Base-by-base conservation (phyloP, 1,140 invertebrate genomes). In the Hydropsyche tenuis region DNA sequence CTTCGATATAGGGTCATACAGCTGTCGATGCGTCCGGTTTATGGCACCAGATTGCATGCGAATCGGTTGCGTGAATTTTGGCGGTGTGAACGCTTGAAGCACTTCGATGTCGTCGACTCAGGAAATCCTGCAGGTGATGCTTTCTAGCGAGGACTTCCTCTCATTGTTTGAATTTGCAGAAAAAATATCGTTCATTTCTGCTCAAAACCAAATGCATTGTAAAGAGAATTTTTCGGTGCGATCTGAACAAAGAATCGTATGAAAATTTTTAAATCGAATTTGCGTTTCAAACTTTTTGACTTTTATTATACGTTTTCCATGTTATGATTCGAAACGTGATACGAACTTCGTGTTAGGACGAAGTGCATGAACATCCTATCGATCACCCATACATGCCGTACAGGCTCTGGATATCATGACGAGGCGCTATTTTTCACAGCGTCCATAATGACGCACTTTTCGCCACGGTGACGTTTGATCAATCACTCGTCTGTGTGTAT, bases 371-470 rank as follows among this genome's bases (percentile, higher is more conserved):
- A 60, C 20, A 60, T 60, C 48, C 48, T 53, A 53, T 53, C 48
- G 48, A 53, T 53, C 20, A 53, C 48, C 48, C 7, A 53, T 20
- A 16, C 16, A 18, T 12, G 46, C 46, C 4, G 46, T 51, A 25
- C 23, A 14, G 2, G 23, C 4, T 7, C 1, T n/a, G 48, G 48
- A 70, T 70, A 56, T 45, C 68, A 70, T 70, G 68, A 70, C 68
- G 48, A 56, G 16, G 16, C 48, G 30, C 68, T 48, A 70, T 70
- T 70, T 70, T 70, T 70, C 68, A 70, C 25, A 9, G 25, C 51
- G 48, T 37, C 37, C 20, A 45, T 70, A 70, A 70, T 70, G 68
- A 70, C 68, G 68, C 30, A 70, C 68, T 70, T 70, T 70, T 70
- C 68, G 48, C 68, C 20, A 70, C 46, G 27, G 37, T 56, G 68